Base-by-base conservation (phyloP, 2,888 invertebrate species). In the Pseudolycoriella hygida region DNA sequence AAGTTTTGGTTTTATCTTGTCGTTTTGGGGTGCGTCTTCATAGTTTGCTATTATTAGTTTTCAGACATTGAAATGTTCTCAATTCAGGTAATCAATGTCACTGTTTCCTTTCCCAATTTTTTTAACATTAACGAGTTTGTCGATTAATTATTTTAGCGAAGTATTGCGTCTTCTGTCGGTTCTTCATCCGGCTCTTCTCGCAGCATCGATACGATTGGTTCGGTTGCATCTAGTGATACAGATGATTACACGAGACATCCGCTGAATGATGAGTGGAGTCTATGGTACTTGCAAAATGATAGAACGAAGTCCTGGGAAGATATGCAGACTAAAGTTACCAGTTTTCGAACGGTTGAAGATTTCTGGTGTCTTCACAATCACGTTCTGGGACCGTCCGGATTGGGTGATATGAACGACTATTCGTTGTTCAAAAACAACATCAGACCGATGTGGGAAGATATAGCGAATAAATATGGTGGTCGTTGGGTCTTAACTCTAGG, bases 201-300 rank as follows among this genome's bases (percentile, higher is more conserved):
- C 8, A 25, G 25, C 25, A 25, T 25, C 8, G 25, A 25, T 25
- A 25, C 8, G 25, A 25, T n/a, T n/a, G n/a, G 8, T 25, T 8
- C 25, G 5, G 25, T 6, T 6, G 25, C 5, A 25, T 8, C 5
- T 25, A 25, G 8, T 47, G 58, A 76, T 37, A 76, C 77, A 1
- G 80, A 80, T 58, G 72, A 76, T 57, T 64, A 78, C 49, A 76
- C 77, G 50, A 94, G 93, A 67, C 94, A 96, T 69, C 93, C 94
- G 6, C 69, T 97, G 51, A 90, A 96, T 62, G 87, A 90, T 66
- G 80, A 77, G 49, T 98, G 97, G 98, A 92, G 93, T 11, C 72
- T 98, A 49, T 98, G 97, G 97, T 98, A 92, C 66, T 90, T 83
- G 61, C 96, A 97, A 63, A 86, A 83, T 57, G 93, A 94, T 66